These are phyloP conservation scores for Seriola rivoliana DNA, from an alignment of 2,113 vertebrate genomes.

Conservation along the genomic window DNA sequence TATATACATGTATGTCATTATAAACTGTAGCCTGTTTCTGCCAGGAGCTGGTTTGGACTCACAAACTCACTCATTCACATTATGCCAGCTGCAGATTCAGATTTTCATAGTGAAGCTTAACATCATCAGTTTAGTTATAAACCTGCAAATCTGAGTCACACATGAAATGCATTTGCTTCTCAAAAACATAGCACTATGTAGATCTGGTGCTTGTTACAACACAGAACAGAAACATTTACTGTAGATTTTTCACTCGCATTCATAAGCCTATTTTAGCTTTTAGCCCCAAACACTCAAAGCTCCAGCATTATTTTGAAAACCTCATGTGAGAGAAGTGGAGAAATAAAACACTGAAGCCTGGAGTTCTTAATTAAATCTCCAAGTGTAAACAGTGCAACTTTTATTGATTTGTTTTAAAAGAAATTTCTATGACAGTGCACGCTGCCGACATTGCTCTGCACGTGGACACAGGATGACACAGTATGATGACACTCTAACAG, in stretches of 20 bases:
- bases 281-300: background rate
- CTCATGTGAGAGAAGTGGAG: background rate
- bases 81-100: too few relatives aligned
- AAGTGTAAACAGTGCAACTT: conserved; percentile 81
- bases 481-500: conserved; percentile 5
- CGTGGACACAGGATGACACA: conserved; percentile 36
- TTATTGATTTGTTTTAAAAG: conserved; percentile 76
- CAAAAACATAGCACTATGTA: background rate
- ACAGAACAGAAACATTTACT: background rate
- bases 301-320: background rate
- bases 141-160: too few relatives aligned
- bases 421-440: conserved; percentile 48
- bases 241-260: background rate
- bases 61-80: too few relatives aligned
- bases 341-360: conserved; percentile 18
- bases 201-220: background rate
- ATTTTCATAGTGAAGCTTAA: too few relatives aligned
- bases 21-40: too few relatives aligned
- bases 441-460: conserved; percentile 60
- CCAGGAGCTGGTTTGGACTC: too few relatives aligned
- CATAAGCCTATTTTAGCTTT: background rate
- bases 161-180: too few relatives aligned
- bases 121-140: too few relatives aligned
- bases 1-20: too few relatives aligned
- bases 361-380: conserved; percentile 36